Evolutionary conservation across 2,888 invertebrate genomes (phyloP).

Genomic region (Lasius fuliginosus): DNA sequence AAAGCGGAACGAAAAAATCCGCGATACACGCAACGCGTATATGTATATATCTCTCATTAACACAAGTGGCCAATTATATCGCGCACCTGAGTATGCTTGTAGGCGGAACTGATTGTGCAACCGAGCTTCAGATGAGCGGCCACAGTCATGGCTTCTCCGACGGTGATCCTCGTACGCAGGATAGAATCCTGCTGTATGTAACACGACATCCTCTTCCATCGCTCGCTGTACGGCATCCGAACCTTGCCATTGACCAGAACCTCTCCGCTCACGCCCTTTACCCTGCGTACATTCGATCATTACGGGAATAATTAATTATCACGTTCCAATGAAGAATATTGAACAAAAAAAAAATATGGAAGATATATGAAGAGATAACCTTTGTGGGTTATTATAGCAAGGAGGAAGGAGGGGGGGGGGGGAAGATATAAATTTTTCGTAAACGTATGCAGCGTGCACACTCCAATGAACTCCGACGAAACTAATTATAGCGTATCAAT

Average conservation of each 20-base stretch:
- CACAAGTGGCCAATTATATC: background rate
- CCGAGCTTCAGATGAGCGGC: constrained; percentile 95
- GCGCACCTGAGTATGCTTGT: constrained; percentile 90
- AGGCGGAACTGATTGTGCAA: constrained; percentile 89
- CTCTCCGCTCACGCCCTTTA: constrained; percentile 91
- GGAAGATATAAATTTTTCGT: background rate
- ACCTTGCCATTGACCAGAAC: constrained; percentile 91
- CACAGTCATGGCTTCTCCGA: constrained; percentile 93
- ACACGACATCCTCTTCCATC: constrained; percentile 92
- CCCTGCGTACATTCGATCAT: constrained; percentile 85
- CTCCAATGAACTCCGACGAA: background rate
- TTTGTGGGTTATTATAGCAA: background rate
- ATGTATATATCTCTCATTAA: background rate
- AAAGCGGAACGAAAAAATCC: background rate
- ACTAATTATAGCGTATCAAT: background rate
- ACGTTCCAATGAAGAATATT: background rate
- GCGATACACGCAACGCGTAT: background rate
- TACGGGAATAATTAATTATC: background rate
- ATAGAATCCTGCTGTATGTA: constrained; percentile 95
- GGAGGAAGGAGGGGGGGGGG: background rate
- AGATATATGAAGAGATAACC: constrained; percentile 20
- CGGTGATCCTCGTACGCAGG: constrained; percentile 91
- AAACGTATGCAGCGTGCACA: background rate
- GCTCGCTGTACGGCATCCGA: constrained; percentile 88
- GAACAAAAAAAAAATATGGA: background rate